Evolutionary conservation across 2,113 vertebrate species (phyloP), one percentile per base, ranked within the genome.

Genomic region (Mustelus asterias): DNA sequence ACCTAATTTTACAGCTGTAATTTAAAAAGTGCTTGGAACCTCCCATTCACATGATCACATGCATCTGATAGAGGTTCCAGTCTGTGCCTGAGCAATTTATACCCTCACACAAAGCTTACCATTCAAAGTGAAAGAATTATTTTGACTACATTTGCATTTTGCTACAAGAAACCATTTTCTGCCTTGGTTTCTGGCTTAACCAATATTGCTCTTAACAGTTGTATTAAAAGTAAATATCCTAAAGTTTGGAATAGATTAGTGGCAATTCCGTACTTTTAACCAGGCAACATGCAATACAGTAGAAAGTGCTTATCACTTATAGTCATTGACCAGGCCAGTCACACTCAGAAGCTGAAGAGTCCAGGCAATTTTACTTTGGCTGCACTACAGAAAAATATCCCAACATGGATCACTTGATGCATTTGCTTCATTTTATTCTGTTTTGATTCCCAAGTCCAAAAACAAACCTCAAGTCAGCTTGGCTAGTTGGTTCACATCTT

Each of bases 111-210:
- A 65, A 65, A 65, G 60, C 58, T n/a, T 10, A 65, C 58, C 24
- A 93, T 58, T 89, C 86, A 89, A 54, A 48, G 33, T 93, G 58
- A 20, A 65, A 37, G 60, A 60, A 93, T 93, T 9, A 37, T 63
- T 93, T 26, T n/a, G 60, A n/a, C 33, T 65, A n/a, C 13, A 93
- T 93, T 93, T 65, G 11, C 29, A 93, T 65, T 93, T 93, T 93
- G 33, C 33, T 24, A 93, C 24, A 93, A 20, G 14, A n/a, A 16
- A 93, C n/a, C 13, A 65, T 63, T 65, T 33, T 65, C 58, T 65
- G 33, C 10, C 22, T 54, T 48, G 44, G 86, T 9, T 89, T 89
- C 48, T 11, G 10, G 86, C 48, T 22, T 58, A 89, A 54, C 58
- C 48, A 89, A 89, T 58, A 29, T 13, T 13, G 24, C 22, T 29